Conservation (phyloP, 1,140 invertebrate species). For the Drosophila bifasciata region DNA sequence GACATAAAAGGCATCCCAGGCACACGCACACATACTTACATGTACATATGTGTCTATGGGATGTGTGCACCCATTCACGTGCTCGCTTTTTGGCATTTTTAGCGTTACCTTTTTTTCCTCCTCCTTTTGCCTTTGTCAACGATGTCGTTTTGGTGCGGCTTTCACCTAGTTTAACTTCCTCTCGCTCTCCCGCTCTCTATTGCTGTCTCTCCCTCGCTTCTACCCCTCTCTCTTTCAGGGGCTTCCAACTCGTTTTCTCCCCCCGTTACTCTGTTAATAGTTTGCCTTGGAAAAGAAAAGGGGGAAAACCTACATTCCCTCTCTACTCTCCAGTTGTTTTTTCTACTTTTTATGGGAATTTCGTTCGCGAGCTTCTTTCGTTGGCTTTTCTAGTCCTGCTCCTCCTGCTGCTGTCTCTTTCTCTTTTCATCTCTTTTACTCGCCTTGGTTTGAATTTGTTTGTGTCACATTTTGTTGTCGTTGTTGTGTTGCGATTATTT, state of each 20-base stretch:
- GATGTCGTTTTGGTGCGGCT: constrained; percentile 62
- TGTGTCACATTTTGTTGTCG: constrained; percentile 71
- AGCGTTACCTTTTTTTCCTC: constrained; percentile 61
- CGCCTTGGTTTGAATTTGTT: constrained; percentile 62
- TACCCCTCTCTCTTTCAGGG: too few species aligned
- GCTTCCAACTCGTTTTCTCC: neutral
- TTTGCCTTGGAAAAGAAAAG: constrained; percentile 20
- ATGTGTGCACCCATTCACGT: constrained; percentile 32
- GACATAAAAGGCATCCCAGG: constrained; percentile 63
- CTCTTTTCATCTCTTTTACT: constrained; percentile 11
- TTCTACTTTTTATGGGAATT: constrained; percentile 32
- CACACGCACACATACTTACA: constrained; percentile 11
- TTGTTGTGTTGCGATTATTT: constrained; percentile 61
- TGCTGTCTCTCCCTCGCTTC: too few species aligned
- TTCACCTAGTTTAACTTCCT: constrained; percentile 63
- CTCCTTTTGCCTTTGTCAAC: constrained; percentile 49
- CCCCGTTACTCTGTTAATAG: constrained; percentile 48
- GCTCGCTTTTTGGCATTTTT: constrained; percentile 66
- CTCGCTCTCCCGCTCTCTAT: neutral
- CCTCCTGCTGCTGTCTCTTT: constrained; percentile 1
- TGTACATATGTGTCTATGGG: neutral
- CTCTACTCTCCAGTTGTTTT: constrained; percentile 15
- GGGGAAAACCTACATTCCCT: neutral
- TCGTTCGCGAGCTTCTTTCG: constrained; percentile 37
- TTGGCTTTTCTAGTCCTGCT: constrained; percentile 4